Evolutionary conservation across 2,113 vertebrate genomes (phyloP), one percentile per base, ranked within the genome.

Genomic region (Rattus rattus): DNA sequence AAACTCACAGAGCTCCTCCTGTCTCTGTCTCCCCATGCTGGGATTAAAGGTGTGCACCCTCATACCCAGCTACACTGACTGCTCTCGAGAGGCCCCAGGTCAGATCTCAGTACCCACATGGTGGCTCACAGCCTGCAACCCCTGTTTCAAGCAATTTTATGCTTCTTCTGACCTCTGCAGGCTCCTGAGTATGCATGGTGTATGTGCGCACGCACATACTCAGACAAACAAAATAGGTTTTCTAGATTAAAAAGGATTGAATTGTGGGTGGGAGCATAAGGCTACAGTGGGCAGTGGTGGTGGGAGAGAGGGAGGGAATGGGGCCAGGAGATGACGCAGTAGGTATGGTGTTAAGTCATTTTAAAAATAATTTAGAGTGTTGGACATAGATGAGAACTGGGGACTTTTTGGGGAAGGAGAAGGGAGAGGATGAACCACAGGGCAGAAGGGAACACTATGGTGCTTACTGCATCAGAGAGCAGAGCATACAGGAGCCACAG

Each of bases 381-480:
- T 80, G n/a, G 30, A 77, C 77, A 91, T 9, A 54, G 30, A 88
- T 59, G 61, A 17, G 14, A 92, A 43, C 0, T 69, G 30, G 24
- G 1, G 30, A 86, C 88, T 67, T 81, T 52, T n/a, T 81, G 79
- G 20, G 19, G 54, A n/a, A 81, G 33, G 52, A 52, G 75, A 28
- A 24, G 13, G 33, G 16, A 33, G 30, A 83, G 54, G 8, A 39
- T 39, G 22, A 79, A 26, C 6, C 36, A 26, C 22, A 22, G 2
- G 92, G 43, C 33, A 30, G 52, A 5, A 59, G 47, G 54, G 13
- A 73, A 11, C 33, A 1, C 1, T 0, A 0, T 17, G 0, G 69
- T 10, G 8, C 20, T 2, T 0, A n/a, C n/a, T 2, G 17, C 0
- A 5, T 47, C 0, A 12, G 43, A 47, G 4, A 54, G 43, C 10